phyloP scores from a whole-genome alignment of 2,888 invertebrate species.

The Seira ritae region DNA sequence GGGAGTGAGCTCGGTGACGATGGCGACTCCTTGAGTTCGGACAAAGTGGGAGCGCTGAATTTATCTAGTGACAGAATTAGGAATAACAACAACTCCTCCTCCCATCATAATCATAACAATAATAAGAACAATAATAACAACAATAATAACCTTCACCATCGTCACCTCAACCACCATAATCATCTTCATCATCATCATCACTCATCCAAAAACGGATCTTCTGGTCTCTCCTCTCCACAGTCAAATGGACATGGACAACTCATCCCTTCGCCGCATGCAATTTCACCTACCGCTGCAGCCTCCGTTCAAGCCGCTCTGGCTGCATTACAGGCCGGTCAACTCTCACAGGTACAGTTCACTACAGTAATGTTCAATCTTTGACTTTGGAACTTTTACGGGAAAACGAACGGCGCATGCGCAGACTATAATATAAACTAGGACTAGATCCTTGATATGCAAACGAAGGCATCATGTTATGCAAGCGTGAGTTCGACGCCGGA shows the following conservation, averaged over 20 bases:
- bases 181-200: conserved; percentile 65
- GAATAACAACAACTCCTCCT: conserved; percentile 64
- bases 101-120: conserved; percentile 44
- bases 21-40: conserved; percentile 81
- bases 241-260: conserved; percentile 71
- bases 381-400: too few relatives aligned
- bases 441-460: too few relatives aligned
- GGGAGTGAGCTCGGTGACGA: conserved; percentile 79
- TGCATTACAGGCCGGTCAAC: conserved; percentile 77
- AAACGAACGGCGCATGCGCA: too few relatives aligned
- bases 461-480: too few relatives aligned
- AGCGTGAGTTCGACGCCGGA: too few relatives aligned
- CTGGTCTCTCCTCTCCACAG: conserved; percentile 41
- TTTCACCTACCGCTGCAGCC: conserved; percentile 74
- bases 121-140: conserved; percentile 26
- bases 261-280: conserved; percentile 51
- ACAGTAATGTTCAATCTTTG: too few relatives aligned
- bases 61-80: conserved; percentile 74
- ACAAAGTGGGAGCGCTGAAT: conserved; percentile 80
- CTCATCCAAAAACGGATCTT: conserved; percentile 64
- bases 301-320: conserved; percentile 76
- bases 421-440: too few relatives aligned
- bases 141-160: conserved; percentile 63
- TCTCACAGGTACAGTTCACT: conserved; percentile 76
- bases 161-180: conserved; percentile 64